phyloP scores from a whole-genome alignment of 2,797 vertebrate genomes.

The Heteromormyrus szaboi region DNA sequence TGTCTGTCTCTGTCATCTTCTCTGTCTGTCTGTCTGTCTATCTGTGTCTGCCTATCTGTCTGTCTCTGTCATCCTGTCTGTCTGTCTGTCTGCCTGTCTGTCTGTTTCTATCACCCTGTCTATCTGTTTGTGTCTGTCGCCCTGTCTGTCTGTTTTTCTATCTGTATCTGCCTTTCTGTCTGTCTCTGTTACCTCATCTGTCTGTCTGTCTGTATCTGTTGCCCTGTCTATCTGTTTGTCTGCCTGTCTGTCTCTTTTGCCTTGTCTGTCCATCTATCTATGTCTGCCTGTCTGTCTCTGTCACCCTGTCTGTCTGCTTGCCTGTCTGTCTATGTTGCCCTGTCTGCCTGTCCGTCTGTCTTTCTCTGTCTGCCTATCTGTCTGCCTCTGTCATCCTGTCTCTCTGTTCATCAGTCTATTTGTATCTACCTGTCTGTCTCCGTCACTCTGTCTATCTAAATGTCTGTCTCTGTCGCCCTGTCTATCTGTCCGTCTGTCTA shows the following conservation, averaged over 20 bases:
- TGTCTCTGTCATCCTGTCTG: background rate
- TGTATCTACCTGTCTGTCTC: background rate
- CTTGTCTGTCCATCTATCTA: no score
- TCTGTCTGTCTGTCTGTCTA: background rate
- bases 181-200: background rate
- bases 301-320: background rate
- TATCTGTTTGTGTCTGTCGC: background rate
- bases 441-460: background rate
- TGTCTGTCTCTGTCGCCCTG: background rate
- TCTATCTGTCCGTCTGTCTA: background rate
- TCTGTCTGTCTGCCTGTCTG: no score
- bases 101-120: background rate
- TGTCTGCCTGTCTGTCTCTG: background rate
- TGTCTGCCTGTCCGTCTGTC: background rate
- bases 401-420: background rate
- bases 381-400: background rate
- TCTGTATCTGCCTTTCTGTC: no score
- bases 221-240: no score
- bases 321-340: background rate
- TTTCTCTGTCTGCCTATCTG: background rate
- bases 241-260: no score
- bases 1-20: background rate
- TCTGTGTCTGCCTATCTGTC: background rate
- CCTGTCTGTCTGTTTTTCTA: background rate
- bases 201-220: no score